Evolutionary conservation across 53 echinoderm and acorn worm species (phyloP), one percentile per base, ranked within the genome.

Genomic region (Zoroaster sp.): DNA sequence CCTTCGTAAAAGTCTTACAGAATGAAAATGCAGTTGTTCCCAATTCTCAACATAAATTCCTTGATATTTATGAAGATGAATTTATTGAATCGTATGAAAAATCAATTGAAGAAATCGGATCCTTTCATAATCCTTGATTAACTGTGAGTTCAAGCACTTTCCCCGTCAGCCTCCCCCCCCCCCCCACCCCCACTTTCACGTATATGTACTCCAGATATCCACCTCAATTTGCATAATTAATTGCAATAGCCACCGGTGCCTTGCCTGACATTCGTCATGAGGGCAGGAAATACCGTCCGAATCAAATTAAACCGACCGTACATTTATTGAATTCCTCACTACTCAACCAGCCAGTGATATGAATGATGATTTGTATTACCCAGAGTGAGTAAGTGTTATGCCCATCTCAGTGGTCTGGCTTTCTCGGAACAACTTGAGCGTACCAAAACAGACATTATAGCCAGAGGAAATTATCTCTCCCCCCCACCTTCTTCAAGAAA

Each of bases 211-310:
- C 63, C 31, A 47, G 23, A 44, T 44, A 35, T 30, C 85, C 49
- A 15, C 8, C 11, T 70, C 49, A 71, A 46, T 71, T 69, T 71
- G 71, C 85, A 85, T 71, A 70, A 69, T 82, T 82, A 82, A 82
- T 82, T 68, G 31, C 68, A 40, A 25, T 37, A 68, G 65, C 41
- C 42, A 66, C 44, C 68, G 66, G 25, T 43, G 43, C 43, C 31
- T 45, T 18, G 66, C 18, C n/a, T 46, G n/a, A 11, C 23, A 35
- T 40, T 59, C 17, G 83, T 69, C 69, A 55, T 20, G 47, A 34
- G 49, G 40, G 81, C 85, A 85, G 83, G 67, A 85, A 83, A 85
- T 38, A 85, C 85, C 14, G 52, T 69, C 47, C 40, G 69, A 85
- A 85, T 85, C 71, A 85, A 85, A 85, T 85, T 46, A 85, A 17